phyloP scores from a whole-genome alignment of 2,797 vertebrate genomes.

The Podargus strigoides region DNA sequence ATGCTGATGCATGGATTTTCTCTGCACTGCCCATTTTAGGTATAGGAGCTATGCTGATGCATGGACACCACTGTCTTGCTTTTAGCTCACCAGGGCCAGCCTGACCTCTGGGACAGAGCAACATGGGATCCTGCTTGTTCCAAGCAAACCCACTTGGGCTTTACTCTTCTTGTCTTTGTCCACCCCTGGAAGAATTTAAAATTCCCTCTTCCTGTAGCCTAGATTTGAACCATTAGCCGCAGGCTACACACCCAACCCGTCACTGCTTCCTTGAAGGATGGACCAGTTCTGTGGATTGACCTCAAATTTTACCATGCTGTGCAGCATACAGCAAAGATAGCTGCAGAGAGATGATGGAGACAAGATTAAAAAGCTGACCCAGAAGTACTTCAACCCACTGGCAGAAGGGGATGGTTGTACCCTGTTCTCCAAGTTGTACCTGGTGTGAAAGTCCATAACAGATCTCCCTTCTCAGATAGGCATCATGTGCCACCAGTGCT shows the following conservation, averaged over 20 bases:
- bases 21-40: not conserved
- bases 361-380: not conserved
- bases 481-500: not conserved
- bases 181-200: not conserved
- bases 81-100: not conserved
- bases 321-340: not conserved
- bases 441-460: not conserved
- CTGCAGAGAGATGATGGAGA: not conserved
- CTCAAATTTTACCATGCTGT: accelerated
- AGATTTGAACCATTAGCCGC: not conserved
- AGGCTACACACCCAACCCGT: not conserved
- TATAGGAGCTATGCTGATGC: not conserved
- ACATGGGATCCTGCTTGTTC: not conserved
- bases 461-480: not conserved
- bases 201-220: not conserved
- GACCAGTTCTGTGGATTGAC: too few relatives aligned
- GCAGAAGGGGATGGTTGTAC: not conserved
- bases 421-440: not conserved
- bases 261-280: not conserved
- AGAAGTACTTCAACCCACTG: not conserved
- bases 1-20: not conserved
- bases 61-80: not conserved
- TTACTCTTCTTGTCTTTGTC: not conserved
- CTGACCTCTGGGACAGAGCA: not conserved
- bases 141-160: not conserved